These are phyloP conservation scores for Pelagia noctiluca DNA, from an alignment of 30 jellyfish, hydroid and myxozoan species.

Conservation along the genomic window DNA sequence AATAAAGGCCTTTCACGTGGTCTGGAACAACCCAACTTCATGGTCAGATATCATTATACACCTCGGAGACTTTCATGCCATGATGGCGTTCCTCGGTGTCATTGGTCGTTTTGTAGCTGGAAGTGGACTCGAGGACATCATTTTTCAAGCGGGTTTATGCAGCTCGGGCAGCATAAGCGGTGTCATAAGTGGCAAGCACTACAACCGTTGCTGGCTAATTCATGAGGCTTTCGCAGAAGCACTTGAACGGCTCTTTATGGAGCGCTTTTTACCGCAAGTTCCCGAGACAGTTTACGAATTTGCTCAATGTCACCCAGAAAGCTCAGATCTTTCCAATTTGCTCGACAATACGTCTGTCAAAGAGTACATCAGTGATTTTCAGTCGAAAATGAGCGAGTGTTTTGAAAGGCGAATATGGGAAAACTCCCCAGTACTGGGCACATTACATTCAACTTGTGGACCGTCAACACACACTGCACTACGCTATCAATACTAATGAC, in stretches of 20 bases:
- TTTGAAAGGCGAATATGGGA: conserved; percentile 27
- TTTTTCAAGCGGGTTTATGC: conserved; percentile 26
- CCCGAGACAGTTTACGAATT: conserved; percentile 23
- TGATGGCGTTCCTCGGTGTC: conserved; percentile 13
- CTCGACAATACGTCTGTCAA: conserved; percentile 1
- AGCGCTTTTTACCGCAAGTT: conserved; percentile 2
- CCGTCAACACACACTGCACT: conserved; percentile 3
- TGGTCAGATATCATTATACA: background rate
- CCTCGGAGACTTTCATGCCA: conserved; percentile 24
- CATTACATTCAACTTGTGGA: background rate
- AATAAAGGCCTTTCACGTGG: conserved; percentile 35
- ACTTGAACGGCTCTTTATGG: conserved; percentile 41
- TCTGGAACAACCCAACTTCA: conserved; percentile 38
- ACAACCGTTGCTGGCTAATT: conserved; percentile 47
- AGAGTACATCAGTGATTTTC: conserved; percentile 26
- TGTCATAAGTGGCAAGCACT: conserved; percentile 38
- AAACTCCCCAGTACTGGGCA: conserved; percentile 12
- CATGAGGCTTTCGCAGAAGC: conserved; percentile 42
- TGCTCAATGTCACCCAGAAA: conserved; percentile 14
- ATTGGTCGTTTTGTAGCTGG: conserved; percentile 22
- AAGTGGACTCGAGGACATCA: conserved; percentile 30
- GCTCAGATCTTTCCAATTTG: conserved; percentile 28
- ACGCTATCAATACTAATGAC: background rate
- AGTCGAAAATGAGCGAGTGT: conserved; percentile 6
- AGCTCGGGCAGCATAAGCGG: conserved; percentile 29